Base-by-base conservation (phyloP, 1,140 invertebrate species). In the Drosophila malerkotliana region DNA sequence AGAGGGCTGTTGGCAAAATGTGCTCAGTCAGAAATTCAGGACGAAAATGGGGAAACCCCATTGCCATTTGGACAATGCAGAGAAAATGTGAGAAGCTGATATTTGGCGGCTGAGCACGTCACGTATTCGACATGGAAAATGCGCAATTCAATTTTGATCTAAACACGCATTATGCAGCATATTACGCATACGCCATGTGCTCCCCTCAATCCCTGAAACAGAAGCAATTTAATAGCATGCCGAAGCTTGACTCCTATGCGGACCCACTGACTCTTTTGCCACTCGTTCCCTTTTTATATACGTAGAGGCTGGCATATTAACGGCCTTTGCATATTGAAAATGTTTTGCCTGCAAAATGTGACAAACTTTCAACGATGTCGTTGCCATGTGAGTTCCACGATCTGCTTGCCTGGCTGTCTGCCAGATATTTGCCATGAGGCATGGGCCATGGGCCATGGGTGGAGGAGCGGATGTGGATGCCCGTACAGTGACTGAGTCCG, bases 101-200 rank as follows among this genome's bases (percentile, higher is more conserved):
- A 21, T 51, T 52, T 41, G 39, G 48, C 54, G 76, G 68, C 64
- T 82, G 69, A 53, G 47, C 41, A 79, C 45, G 77, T 87, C 82
- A 87, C 82, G 82, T 87, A 88, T 88, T 76, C 75, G 83, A 73
- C 66, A 87, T 88, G 82, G 82, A 56, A 76, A 79, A 88, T 87
- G 78, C 82, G 82, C 82, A 79, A 87, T 87, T 88, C 83, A 87
- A 87, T 88, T 88, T 88, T 69, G 75, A 87, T 75, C 74, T 87
- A 88, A 87, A 68, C 83, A 88, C 82, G 82, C 82, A 87, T 87
- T 87, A 88, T 87, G 82, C 83, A 87, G 82, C 82, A 85, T 75
- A 78, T 87, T 85, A 85, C 81, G 78, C 81, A 85, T 85, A 80
- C 73, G 81, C 67, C 71, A 76, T 58, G 79, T 10, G 14, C 41